Evolutionary conservation across 2,797 vertebrate genomes (phyloP), one percentile per base, ranked within the genome.

Genomic region (Rallus crepitans): DNA sequence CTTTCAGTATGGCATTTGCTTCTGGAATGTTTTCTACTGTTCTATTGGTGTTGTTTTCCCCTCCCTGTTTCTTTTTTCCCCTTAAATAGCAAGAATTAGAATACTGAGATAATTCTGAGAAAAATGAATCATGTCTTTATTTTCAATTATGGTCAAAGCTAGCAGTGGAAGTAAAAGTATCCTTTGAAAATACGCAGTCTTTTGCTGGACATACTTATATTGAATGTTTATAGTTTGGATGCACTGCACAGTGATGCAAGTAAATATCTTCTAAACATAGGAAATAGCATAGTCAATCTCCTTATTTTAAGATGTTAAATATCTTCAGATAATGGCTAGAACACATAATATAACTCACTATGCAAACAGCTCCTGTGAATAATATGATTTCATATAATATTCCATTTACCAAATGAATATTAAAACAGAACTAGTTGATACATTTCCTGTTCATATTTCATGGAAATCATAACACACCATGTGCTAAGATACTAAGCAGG

Each of bases 1-100:
- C 77, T 75, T 94, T 95, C 64, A 82, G 24, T 31, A 25, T 89
- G 87, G 55, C 56, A 89, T 94, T 88, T 86, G 14, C n/a, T 92
- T 78, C 73, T 94, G 66, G 28, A 90, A 78, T 87, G 30, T n/a
- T 73, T 91, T 94, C 24, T 75, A 31, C 45, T 72, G 20, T 80
- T 94, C 31, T 72, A 11, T 39, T 88, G 24, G 23, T 73, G 19
- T n/a, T 73, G 21, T 27, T 78, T 91, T 83, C 75, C 12, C 53
- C 11, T 77, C 20, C 20, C 3, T 24, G 23, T 57, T 75, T 81
- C 28, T 47, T 84, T 68, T 83, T 56, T 10, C 5, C 11, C 3
- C 12, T 30, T 89, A 85, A 77, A 70, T 13, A 65, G 12, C 16
- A 87, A 81, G 52, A 92, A 78, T 89, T 79, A 79, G 20, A 78